These are phyloP conservation scores for Coptotermes formosanus DNA, from an alignment of 1,140 invertebrate genomes.

Conservation along the genomic window DNA sequence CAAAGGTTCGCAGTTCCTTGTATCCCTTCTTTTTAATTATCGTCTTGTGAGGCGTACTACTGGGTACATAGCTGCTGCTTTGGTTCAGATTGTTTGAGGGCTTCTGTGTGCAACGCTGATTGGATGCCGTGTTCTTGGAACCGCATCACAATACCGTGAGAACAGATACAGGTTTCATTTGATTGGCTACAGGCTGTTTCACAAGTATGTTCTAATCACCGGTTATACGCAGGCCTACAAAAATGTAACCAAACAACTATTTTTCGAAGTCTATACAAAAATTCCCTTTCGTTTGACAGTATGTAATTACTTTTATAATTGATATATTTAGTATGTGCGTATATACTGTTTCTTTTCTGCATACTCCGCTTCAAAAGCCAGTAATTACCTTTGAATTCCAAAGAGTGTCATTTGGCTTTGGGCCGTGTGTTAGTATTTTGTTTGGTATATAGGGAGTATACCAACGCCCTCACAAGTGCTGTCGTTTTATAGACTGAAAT, in stretches of 20 bases:
- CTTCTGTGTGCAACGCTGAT: neutral
- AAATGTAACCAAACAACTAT: neutral
- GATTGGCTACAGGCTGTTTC: conserved; percentile 3
- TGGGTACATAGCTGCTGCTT: neutral
- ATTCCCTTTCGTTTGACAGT: neutral
- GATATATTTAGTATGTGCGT: neutral
- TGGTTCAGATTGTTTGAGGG: conserved; percentile 3
- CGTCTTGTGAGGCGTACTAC: no score
- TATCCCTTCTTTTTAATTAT: no score
- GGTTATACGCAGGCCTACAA: neutral
- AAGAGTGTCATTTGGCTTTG: neutral
- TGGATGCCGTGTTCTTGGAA: conserved; percentile 9
- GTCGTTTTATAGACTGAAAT: no score
- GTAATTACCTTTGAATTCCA: neutral
- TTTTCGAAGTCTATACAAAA: neutral
- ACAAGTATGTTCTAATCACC: conserved; percentile 3
- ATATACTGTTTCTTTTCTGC: no score
- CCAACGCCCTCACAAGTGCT: neutral
- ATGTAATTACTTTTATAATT: neutral
- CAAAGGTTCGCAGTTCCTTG: no score
- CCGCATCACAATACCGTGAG: conserved; percentile 1
- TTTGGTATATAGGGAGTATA: neutral
- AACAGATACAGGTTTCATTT: conserved; percentile 13
- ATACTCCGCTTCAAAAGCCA: neutral
- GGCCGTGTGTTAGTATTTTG: neutral